Base-by-base conservation (phyloP, 2,797 vertebrate species). In the Arctocebus calabarensis region DNA sequence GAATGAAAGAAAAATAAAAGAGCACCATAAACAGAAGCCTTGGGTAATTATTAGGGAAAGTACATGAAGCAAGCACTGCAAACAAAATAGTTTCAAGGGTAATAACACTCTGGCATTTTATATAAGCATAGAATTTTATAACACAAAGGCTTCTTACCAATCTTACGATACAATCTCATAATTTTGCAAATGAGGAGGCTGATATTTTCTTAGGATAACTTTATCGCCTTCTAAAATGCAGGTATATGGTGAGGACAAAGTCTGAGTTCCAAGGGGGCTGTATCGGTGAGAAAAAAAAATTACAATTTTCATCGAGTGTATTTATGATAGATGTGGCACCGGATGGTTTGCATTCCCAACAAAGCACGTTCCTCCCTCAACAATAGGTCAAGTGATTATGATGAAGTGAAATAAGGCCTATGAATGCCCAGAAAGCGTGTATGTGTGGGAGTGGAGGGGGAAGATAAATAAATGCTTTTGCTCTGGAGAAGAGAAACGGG, bases 21-120 rank as follows among this genome's bases (percentile, higher is more conserved):
- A 92, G 70, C 16, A 79, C 29, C 57, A 64, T 84, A 96, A 94
- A 95, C 13, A 10, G 77, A 96, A 94, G 62, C 62, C 1, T 95
- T 70, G 52, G 37, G 66, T 96, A 97, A 96, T 96, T 97, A 95
- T 95, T 96, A 95, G 66, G 70, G 81, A 94, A 96, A 97, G 87
- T 95, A 94, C 79, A 70, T 94, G 62, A 43, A 94, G 43, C 61
- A 94, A 84, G n/a, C 1, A 52, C n/a, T 86, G 75, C 79, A 97
- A 97, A 97, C 82, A 96, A 97, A 96, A 82, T 73, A 81, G 66
- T 95, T 97, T 94, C 25, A 89, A 93, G 83, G 84, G 66, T 82
- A 96, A 96, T 94, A 90, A 95, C 74, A 87, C 32, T 29, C 48
- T 84, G 81, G 40, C 52, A 84, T 82, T 90, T 96, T 94, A 89